Evolutionary conservation across 2,888 invertebrate species (phyloP), one percentile per base, ranked within the genome.

Genomic region (Lasius platythorax): DNA sequence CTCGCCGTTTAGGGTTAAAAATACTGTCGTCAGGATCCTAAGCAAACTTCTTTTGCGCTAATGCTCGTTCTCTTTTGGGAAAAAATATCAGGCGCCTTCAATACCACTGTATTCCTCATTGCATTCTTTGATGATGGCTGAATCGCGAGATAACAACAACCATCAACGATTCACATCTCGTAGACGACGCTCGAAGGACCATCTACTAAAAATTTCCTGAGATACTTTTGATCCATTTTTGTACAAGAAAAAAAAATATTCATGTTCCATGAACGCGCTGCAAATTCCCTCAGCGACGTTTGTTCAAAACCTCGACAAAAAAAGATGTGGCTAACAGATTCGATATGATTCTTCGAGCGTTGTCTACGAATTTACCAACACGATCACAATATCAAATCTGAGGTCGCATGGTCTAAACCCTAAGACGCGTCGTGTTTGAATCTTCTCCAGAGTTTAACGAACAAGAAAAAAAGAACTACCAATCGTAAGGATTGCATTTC

Each of bases 401-500:
- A 56, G 23, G 23, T 78, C 58, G 58, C 70, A n/a, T 18, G 15
- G 11, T 18, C 3, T 40, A 28, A 43, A 61, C 33, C 12, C 43
- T 43, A 53, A 56, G 30, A 43, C 12, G 28, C 30, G 64, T 63
- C 23, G n/a, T 28, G 40, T 61, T 50, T 75, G 40, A 30, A 78
- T 61, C 61, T 63, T 70, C 43, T 70, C 72, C 74, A n/a, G 79
- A 50, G 63, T 30, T 72, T 70, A 67, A 43, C 4, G 15, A 67
- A 83, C 46, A 74, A 83, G 58, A 56, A 53, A 46, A 76, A 74
- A 70, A 81, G 37, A 56, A 28, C 53, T 40, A n/a, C 76, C 43
- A 64, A 66, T 81, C 83, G 40, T 83, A 30, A 81, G 67, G 72
- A 82, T 64, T 61, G 63, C 63, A 11, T 61, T n/a, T 67, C 78